A percentile compares a stretch with the other conserved stretches of the same genome.
These are phyloP conservation scores for Agrilus biguttatus DNA, from an alignment of 2,888 invertebrate species.

Conservation along the genomic window DNA sequence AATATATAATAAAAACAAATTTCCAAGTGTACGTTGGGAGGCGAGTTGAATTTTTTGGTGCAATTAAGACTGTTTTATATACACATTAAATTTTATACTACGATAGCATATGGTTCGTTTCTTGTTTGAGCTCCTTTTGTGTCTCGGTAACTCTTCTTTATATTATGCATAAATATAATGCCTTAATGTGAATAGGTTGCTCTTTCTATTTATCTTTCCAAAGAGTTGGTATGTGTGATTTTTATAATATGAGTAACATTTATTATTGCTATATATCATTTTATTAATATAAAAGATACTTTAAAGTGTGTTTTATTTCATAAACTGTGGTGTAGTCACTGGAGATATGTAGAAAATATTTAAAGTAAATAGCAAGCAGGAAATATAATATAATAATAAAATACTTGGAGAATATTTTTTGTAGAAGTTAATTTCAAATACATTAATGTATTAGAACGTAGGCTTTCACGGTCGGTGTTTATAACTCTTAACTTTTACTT, in stretches of 20 bases:
- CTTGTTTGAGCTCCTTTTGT: too few species aligned
- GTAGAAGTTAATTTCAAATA: too few species aligned
- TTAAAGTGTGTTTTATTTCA: too few species aligned
- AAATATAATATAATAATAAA: too few species aligned
- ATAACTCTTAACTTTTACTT: too few species aligned
- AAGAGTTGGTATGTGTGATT: constrained; percentile 32
- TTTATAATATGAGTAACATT: constrained; percentile 14
- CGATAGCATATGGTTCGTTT: too few species aligned
- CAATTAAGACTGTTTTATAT: constrained; percentile 31
- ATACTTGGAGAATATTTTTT: too few species aligned
- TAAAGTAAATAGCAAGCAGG: too few species aligned
- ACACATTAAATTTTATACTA: not conserved
- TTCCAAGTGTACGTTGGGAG: constrained; percentile 7
- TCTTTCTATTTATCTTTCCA: constrained; percentile 22
- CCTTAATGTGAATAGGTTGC: constrained; percentile 11
- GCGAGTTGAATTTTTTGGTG: constrained; percentile 20
- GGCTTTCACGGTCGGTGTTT: too few species aligned
- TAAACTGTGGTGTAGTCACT: too few species aligned
- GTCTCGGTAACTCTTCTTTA: constrained; percentile 3
- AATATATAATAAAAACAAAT: constrained; percentile 5
- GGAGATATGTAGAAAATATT: too few species aligned
- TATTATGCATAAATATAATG: constrained; percentile 9
- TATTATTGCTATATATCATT: constrained; percentile 15
- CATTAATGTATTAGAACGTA: too few species aligned
- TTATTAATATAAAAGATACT: constrained; percentile 12